Conservation (phyloP, 2,888 invertebrate species). For the Phortica okadai region DNA sequence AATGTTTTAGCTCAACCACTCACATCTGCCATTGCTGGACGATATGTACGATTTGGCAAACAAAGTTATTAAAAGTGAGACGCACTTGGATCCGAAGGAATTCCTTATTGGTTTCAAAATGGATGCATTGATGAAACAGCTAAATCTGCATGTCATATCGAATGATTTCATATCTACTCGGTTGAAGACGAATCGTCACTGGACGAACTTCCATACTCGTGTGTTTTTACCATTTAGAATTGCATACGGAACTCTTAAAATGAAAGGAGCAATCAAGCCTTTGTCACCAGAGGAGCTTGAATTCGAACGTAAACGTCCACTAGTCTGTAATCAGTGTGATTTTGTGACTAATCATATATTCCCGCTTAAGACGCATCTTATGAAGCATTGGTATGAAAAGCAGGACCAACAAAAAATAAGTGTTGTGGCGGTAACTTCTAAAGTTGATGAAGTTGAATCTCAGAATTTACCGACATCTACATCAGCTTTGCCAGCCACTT, state of each 20-base stretch:
- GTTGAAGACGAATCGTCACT: slow-evolving; percentile 46
- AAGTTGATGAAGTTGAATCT: background rate
- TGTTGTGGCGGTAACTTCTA: background rate
- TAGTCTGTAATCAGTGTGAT: slow-evolving; percentile 54
- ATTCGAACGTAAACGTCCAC: slow-evolving; percentile 9
- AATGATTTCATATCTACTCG: slow-evolving; percentile 51
- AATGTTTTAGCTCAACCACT: background rate
- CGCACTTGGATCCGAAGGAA: background rate
- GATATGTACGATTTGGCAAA: slow-evolving; percentile 7
- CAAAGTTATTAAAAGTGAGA: background rate
- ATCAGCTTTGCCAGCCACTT: too few relatives aligned
- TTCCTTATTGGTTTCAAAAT: slow-evolving; percentile 43
- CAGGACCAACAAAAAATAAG: background rate
- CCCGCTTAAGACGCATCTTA: slow-evolving; percentile 48
- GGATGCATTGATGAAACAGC: slow-evolving; percentile 42
- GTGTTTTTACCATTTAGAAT: slow-evolving; percentile 49
- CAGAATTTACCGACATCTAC: too few relatives aligned
- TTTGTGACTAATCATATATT: slow-evolving; percentile 40
- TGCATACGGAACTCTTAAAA: slow-evolving; percentile 42
- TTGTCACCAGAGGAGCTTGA: slow-evolving; percentile 29
- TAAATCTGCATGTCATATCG: slow-evolving; percentile 56
- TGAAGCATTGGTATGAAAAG: slow-evolving; percentile 50
- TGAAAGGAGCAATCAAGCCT: slow-evolving; percentile 47
- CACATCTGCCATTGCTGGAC: slow-evolving; percentile 1
- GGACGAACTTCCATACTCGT: slow-evolving; percentile 58